Conservation (phyloP, 2,888 invertebrate genomes). For the Perithous albicinctus region DNA sequence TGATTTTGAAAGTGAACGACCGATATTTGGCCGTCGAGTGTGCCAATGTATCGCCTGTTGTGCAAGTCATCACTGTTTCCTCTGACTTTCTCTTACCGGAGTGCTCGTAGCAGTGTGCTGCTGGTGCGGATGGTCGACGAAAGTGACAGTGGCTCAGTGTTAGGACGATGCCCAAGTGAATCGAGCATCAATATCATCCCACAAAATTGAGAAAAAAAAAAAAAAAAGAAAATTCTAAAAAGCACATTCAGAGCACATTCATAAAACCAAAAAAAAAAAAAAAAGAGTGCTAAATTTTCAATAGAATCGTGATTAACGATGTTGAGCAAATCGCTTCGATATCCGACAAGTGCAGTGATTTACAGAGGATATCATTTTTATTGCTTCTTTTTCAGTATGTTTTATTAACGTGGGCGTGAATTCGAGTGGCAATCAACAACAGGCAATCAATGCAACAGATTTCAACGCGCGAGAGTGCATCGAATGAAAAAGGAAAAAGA, state of each 20-base stretch:
- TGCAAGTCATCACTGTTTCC: conserved; percentile 66
- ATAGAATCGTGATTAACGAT: conserved; percentile 10
- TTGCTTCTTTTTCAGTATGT: neutral
- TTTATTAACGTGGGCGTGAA: neutral
- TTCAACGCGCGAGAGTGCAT: neutral
- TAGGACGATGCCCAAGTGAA: conserved; percentile 44
- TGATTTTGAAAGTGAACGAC: conserved; percentile 62
- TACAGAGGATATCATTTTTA: neutral
- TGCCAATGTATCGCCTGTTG: conserved; percentile 66
- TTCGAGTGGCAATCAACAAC: neutral
- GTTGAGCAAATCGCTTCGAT: neutral
- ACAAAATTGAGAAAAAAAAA: neutral
- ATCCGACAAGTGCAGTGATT: neutral
- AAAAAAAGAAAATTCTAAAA: neutral
- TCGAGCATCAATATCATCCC: conserved; percentile 36
- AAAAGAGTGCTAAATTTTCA: neutral
- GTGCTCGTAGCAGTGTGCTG: conserved; percentile 47
- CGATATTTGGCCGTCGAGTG: conserved; percentile 32
- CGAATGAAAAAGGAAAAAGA: neutral
- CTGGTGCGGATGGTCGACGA: conserved; percentile 66
- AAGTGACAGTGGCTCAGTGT: conserved; percentile 71
- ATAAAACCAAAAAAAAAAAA: too few relatives aligned
- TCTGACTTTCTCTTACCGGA: conserved; percentile 76
- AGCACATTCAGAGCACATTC: neutral
- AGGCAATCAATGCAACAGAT: neutral